phyloP scores from a whole-genome alignment of 2,113 vertebrate genomes.

The Cichladusa arquata region DNA sequence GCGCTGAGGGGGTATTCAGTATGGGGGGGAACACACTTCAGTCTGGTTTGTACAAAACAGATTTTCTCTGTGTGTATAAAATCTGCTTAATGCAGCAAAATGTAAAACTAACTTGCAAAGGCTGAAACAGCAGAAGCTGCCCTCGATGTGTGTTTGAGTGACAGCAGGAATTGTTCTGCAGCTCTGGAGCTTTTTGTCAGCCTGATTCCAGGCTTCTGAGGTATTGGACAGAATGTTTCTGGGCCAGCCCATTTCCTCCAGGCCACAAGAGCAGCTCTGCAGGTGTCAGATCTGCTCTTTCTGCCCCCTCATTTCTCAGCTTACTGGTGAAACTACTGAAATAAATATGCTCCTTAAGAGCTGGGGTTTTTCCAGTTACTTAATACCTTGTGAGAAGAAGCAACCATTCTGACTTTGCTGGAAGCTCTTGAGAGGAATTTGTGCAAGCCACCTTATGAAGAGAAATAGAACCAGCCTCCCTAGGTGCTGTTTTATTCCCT shows the following conservation, averaged over 20 bases:
- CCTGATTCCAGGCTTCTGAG: neutral
- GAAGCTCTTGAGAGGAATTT: neutral
- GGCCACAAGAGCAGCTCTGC: neutral
- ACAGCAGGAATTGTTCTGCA: neutral
- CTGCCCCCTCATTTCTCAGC: neutral
- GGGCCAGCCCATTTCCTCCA: fast-evolving
- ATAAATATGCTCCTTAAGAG: neutral
- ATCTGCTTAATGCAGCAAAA: neutral
- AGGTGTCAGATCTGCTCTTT: neutral
- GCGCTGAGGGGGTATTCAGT: fast-evolving
- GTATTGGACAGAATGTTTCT: neutral
- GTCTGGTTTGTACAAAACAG: fast-evolving
- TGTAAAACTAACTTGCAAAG: neutral
- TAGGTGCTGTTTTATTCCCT: neutral
- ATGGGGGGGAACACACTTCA: neutral
- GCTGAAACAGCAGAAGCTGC: neutral
- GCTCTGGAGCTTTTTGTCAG: neutral
- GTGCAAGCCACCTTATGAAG: neutral
- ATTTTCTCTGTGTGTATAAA: fast-evolving
- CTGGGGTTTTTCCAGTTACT: fast-evolving
- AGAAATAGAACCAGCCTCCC: neutral
- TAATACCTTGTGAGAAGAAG: neutral
- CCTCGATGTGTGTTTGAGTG: neutral
- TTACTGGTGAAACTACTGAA: neutral
- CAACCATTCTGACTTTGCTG: neutral